Evolutionary conservation across 2,113 vertebrate genomes (phyloP).

Genomic region (Thalassarche chlororhynchos): DNA sequence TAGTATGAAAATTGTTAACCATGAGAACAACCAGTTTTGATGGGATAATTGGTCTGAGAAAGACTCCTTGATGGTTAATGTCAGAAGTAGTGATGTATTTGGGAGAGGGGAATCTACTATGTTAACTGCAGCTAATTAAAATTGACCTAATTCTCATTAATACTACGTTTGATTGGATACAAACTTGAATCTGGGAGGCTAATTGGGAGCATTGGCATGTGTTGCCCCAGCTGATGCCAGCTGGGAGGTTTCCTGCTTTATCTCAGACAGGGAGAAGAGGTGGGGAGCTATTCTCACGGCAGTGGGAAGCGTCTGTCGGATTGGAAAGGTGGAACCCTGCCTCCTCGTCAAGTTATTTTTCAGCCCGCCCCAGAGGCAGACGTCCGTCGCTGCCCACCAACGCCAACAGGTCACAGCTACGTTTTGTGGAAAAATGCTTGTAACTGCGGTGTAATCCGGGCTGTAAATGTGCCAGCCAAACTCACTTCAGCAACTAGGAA

Average conservation of each 20-base stretch:
- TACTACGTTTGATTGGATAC: not conserved
- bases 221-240: not conserved
- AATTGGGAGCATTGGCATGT: not conserved
- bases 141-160: conserved; percentile 45
- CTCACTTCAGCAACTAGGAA: not conserved
- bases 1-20: conserved; percentile 40
- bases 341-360: accelerated
- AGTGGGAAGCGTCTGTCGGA: not conserved
- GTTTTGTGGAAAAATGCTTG: accelerated
- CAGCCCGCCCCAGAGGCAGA: not conserved
- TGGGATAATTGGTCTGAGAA: conserved; percentile 56
- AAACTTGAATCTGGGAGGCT: not conserved
- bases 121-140: conserved; percentile 48
- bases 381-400: not conserved
- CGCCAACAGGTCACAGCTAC: not conserved
- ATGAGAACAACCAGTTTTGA: not conserved
- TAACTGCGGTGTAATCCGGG: accelerated
- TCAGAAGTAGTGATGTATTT: not conserved
- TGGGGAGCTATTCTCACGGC: accelerated
- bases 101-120: not conserved
- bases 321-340: not conserved
- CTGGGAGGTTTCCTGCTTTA: not conserved
- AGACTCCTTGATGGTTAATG: not conserved
- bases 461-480: not conserved
- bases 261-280: not conserved